phyloP scores from a whole-genome alignment of 1,140 invertebrate genomes.

The Meteorus sp. region DNA sequence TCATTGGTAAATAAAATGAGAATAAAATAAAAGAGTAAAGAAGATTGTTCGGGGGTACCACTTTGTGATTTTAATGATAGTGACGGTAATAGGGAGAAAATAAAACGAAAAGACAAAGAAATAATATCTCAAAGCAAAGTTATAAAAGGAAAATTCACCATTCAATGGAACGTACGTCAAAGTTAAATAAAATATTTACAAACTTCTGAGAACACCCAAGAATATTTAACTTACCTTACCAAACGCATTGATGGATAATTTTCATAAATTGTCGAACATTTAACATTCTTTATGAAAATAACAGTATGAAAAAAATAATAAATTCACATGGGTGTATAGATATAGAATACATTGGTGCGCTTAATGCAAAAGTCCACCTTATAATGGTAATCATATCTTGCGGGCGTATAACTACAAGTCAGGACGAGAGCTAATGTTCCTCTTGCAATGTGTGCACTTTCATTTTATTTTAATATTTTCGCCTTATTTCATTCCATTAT shows the following conservation, averaged over 20 bases:
- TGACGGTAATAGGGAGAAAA: too few relatives aligned
- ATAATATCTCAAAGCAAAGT: too few relatives aligned
- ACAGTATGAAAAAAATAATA: neutral
- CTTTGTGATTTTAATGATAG: too few relatives aligned
- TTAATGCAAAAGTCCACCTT: slow-evolving; percentile 5
- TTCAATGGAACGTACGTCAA: too few relatives aligned
- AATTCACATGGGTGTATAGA: too few relatives aligned
- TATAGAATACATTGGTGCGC: neutral
- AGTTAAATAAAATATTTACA: too few relatives aligned
- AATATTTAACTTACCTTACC: neutral
- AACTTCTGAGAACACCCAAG: neutral
- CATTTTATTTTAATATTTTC: neutral
- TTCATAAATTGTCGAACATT: neutral
- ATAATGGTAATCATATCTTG: slow-evolving; percentile 6
- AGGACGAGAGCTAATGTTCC: slow-evolving; percentile 1
- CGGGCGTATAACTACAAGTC: slow-evolving; percentile 1
- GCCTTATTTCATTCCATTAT: neutral
- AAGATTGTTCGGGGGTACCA: too few relatives aligned
- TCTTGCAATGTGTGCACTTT: neutral
- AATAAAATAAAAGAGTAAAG: neutral
- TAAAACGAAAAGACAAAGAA: too few relatives aligned
- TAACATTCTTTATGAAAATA: neutral
- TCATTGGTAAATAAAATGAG: neutral
- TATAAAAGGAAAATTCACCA: too few relatives aligned
- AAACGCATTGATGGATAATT: neutral